Base-by-base conservation (phyloP, 2,888 invertebrate species). In the Trisateles emortualis region DNA sequence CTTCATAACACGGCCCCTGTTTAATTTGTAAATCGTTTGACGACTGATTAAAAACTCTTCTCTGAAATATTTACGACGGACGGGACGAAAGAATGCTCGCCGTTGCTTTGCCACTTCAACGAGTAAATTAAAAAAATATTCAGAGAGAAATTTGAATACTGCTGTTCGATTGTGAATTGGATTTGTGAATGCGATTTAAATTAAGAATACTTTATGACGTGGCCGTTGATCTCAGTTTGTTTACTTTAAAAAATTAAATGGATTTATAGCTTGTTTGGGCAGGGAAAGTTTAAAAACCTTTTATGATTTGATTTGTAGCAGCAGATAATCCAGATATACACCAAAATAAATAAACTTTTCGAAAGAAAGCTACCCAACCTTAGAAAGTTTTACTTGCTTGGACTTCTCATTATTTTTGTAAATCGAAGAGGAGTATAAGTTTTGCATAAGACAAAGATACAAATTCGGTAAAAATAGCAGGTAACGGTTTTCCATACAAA, bases 1-100 rank as follows among this genome's bases (percentile, higher is more conserved):
- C 90, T 90, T 91, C 85, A 91, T 91, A 92, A 92, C 88, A 84
- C 85, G 69, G 87, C 82, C 87, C 84, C 88, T 88, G 92, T 90
- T 92, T 92, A 91, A 92, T 92, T 92, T 92, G 90, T 90, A 90
- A 92, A 92, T 90, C 90, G 90, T 88, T 89, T 90, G 88, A 91
- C 88, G 87, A 89, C 88, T 91, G 91, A 91, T 92, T 92, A 92
- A 92, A 90, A 92, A 91, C 89, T 90, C 90, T 81, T 84, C 73
- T 90, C 86, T 87, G 87, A 91, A 90, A 88, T 87, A 90, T 88
- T 87, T 83, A 86, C 86, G 87, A 80, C 74, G 62, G 63, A 61
- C 73, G 71, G 56, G 55, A 67, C 66, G 73, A 64, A 72, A 61
- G 67, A 59, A 66, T 60, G 62, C 60, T 63, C 44, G 52, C 59